Conservation (phyloP, 1,140 invertebrate genomes). For the Anagrus nilaparvatae region DNA sequence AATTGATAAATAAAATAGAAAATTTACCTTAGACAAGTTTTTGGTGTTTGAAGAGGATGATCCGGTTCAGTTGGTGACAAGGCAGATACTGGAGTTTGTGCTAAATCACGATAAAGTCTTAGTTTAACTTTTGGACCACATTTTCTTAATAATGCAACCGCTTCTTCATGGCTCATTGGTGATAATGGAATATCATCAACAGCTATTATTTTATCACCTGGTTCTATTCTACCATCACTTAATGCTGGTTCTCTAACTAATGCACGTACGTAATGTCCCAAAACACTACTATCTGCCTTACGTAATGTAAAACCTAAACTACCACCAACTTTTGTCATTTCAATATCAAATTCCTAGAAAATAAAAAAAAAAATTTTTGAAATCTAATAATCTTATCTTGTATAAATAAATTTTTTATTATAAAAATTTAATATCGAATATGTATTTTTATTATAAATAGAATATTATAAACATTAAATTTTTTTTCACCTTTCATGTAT, state of each 20-base stretch:
- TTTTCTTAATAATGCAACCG: constrained; percentile 65
- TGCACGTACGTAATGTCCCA: constrained; percentile 78
- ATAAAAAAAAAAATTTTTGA: too few species aligned
- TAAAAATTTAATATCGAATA: too few species aligned
- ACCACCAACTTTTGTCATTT: constrained; percentile 72
- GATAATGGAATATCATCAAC: constrained; percentile 73
- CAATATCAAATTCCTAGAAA: constrained; percentile 81
- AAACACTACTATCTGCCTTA: constrained; percentile 67
- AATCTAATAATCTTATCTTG: too few species aligned
- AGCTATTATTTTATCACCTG: constrained; percentile 77
- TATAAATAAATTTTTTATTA: too few species aligned
- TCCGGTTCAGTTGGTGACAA: constrained; percentile 58
- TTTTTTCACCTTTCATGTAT: too few species aligned
- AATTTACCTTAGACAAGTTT: constrained; percentile 51
- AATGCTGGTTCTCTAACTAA: constrained; percentile 74
- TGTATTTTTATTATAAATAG: too few species aligned
- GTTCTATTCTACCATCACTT: constrained; percentile 70
- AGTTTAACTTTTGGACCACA: constrained; percentile 65
- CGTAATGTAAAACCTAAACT: constrained; percentile 78
- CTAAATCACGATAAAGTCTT: constrained; percentile 62
- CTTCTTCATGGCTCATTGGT: constrained; percentile 73
- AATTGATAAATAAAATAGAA: too few species aligned
- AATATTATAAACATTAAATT: too few species aligned
- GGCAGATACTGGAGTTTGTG: constrained; percentile 68
- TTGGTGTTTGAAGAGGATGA: constrained; percentile 40